Evolutionary conservation across 2,113 vertebrate genomes (phyloP), one percentile per base, ranked within the genome.

Genomic region (Paraplagusia blochii): DNA sequence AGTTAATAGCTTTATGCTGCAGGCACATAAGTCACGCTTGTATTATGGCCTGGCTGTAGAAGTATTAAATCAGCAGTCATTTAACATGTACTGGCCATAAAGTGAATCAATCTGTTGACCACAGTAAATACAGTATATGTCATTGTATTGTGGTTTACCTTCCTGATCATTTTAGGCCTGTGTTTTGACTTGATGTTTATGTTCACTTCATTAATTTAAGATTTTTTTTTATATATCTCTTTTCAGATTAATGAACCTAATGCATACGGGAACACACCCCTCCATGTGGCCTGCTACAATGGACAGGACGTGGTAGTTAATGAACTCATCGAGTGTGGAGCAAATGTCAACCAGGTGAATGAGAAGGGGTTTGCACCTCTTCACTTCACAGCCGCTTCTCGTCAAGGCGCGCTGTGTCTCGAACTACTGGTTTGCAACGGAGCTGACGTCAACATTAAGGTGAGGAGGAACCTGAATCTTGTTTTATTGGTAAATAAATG

Each of bases 241-340:
- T 8, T 64, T 12, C 36, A 99, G 97, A 98, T 98, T 85, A 97
- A 98, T 10, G 96, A 98, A 80, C 93, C 94, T 57, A 99, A 98
- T 59, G 92, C 94, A 3, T 98, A 95, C 64, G 95, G 96, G 52
- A 99, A 99, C 88, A 97, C 95, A 3, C 92, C 97, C 16, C 92
- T 99, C 45, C 97, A 99, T 1, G 93, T 99, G 80, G 96, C 96
- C 74, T 99, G 97, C 82, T 98, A 98, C 83, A 98, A 98, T 12
- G 97, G 97, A 17, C 97, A 99, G 83, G 96, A 99, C 52, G 95
- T 97, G 80, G 96, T 98, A 29, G 96, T 98, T 74, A 99, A 97
- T 35, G 95, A 98, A 83, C 93, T 99, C 38, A 96, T 98, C 69
- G 97, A 98, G 57, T 92, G 92, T 22, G 96, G 97, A 72, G 96